phyloP scores from a whole-genome alignment of 2,888 invertebrate species.

The Rotaria macrura region DNA sequence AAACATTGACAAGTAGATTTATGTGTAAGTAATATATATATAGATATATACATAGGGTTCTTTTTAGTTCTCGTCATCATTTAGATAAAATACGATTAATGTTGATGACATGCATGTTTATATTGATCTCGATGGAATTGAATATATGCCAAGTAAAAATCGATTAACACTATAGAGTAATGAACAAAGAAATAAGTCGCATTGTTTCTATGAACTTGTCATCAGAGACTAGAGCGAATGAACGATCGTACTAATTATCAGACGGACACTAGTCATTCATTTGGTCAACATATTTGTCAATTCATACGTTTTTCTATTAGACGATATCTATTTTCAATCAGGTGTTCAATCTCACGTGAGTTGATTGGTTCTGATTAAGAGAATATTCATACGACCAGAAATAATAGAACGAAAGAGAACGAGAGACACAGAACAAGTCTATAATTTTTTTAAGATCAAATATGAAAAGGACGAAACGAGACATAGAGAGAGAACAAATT shows the following conservation, averaged over 20 bases:
- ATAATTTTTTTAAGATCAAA: slow-evolving; percentile 14
- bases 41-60: no score
- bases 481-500: not conserved
- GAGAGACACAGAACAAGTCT: not conserved
- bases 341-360: not conserved
- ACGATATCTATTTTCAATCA: not conserved
- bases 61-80: no score
- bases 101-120: not conserved
- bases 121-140: not conserved
- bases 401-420: not conserved
- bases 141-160: no score
- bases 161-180: not conserved
- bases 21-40: no score
- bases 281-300: not conserved
- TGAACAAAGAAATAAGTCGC: not conserved
- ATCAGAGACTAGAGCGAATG: not conserved
- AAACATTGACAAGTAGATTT: not conserved
- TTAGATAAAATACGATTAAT: no score
- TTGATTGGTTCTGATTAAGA: not conserved
- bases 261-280: not conserved
- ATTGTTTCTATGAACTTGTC: not conserved
- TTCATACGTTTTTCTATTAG: not conserved
- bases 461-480: not conserved
- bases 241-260: not conserved
- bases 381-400: not conserved